Evolutionary conservation across 2,113 vertebrate genomes (phyloP), one percentile per base, ranked within the genome.

Genomic region (Cervus canadensis): DNA sequence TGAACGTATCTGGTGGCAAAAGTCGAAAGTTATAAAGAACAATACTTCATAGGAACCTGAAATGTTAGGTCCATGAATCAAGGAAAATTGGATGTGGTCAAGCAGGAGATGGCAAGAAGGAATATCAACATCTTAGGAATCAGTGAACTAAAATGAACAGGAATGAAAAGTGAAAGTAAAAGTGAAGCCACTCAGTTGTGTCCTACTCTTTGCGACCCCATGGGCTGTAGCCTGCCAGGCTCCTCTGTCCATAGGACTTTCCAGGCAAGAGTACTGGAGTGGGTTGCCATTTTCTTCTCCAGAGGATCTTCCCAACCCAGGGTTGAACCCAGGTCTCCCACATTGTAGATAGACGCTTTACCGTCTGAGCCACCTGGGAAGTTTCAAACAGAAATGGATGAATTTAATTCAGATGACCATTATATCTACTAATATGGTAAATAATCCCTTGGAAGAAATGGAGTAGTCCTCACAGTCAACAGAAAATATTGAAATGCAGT

Each of bases 131-230:
- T 74, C 36, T 74, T 74, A 40, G 11, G 36, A 74, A 74, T 74
- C 36, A 43, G 3, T 74, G 36, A 74, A 74, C 21, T 74, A 43
- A 74, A 43, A 74, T 74, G 6, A 40, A 74, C 21, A 25, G 67
- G 36, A 40, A 36, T 71, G 64, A 71, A 36, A 71, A 71, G n/a
- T 36, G 17, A 71, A 71, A 71, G 52, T 54, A 16, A 17, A 17
- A 17, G 64, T 71, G n/a, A 71, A 71, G n/a, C 36, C 16, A 19
- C 7, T 67, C 9, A 36, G n/a, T 71, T 17, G 5, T 71, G n/a
- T 36, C n/a, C 2, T 0, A 23, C 9, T 71, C n/a, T 67, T 67
- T 21, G 19, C 0, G n/a, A 71, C n/a, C 17, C 64, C 64, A 23
- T 6, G n/a, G 64, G 21, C n/a, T 23, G n/a, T 71, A 23, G n/a